Evolutionary conservation across 2,113 vertebrate species (phyloP).

Genomic region (Myrmecobius fasciatus): DNA sequence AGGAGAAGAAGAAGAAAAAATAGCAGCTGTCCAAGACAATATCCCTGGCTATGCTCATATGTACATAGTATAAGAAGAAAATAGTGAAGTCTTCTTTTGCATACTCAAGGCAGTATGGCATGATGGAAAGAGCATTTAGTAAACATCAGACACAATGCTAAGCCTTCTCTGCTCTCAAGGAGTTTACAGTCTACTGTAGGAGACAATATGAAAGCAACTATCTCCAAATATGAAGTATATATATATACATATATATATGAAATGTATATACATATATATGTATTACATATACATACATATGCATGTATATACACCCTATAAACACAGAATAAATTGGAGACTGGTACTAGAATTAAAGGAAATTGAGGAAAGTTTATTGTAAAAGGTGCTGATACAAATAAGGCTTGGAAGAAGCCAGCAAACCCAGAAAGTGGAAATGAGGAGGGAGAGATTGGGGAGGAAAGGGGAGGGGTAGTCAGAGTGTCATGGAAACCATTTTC

Average conservation of each 20-base stretch:
- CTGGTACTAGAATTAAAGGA: background rate
- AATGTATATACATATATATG: too few species aligned
- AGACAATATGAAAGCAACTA: background rate
- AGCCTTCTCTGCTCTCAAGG: background rate
- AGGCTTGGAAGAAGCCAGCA: background rate
- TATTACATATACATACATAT: too few species aligned
- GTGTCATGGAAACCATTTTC: background rate
- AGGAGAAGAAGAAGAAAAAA: background rate
- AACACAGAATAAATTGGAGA: background rate
- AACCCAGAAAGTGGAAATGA: background rate
- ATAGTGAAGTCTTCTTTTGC: background rate
- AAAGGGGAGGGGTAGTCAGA: too few species aligned
- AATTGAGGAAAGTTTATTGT: background rate
- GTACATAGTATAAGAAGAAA: background rate
- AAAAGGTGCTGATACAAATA: background rate
- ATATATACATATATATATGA: background rate
- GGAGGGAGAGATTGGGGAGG: too few species aligned
- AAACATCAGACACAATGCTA: background rate
- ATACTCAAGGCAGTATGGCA: background rate
- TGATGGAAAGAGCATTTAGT: background rate
- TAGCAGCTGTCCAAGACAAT: background rate
- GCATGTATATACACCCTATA: too few species aligned
- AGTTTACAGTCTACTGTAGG: background rate
- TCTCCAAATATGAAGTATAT: background rate
- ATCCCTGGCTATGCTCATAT: background rate